Evolutionary conservation across 2,113 vertebrate genomes (phyloP).

Genomic region (Danio rerio): GRCz12tu NC_133179.1:13196501-13197000

Average conservation of each 20-base stretch:
- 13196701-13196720: constrained; percentile 68
- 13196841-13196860: constrained; percentile 58
- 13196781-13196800: constrained; percentile 61
- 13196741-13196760: constrained; percentile 56
- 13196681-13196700: constrained; percentile 8
- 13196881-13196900: constrained; percentile 60
- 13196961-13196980: constrained; percentile 49
- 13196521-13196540: constrained; percentile 51
- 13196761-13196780: constrained; percentile 51
- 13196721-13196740: constrained; percentile 73
- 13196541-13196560: constrained; percentile 40
- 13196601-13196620: background rate
- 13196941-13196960: constrained; percentile 54
- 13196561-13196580: constrained; percentile 33
- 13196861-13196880: constrained; percentile 52
- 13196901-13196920: constrained; percentile 57
- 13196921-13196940: constrained; percentile 56
- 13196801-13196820: constrained; percentile 67
- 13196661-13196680: constrained; percentile 16
- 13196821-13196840: constrained; percentile 60
- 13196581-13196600: background rate
- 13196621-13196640: background rate
- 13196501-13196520: constrained; percentile 57
- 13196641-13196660: background rate
- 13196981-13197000: constrained; percentile 66